A percentile compares a stretch with the other conserved stretches of the same genome.
Conservation (phyloP, 2,797 vertebrate species). For the Ataeniobius toweri region DNA sequence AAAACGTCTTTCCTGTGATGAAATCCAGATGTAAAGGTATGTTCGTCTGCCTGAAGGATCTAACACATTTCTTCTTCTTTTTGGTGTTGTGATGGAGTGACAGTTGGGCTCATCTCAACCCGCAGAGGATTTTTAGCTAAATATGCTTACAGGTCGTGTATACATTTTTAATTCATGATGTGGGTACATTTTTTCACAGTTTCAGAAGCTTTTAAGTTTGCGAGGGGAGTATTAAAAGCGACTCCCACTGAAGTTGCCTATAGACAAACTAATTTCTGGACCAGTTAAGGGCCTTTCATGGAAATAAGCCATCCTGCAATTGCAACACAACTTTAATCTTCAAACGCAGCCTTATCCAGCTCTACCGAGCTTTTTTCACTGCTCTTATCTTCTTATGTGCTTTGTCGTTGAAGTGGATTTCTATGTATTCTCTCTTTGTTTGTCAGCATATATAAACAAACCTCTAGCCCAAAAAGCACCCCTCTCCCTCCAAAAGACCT, state of each 20-base stretch:
- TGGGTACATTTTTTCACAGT: slow-evolving; percentile 41
- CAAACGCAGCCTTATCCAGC: slow-evolving; percentile 66
- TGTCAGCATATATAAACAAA: slow-evolving; percentile 80
- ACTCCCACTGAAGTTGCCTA: slow-evolving; percentile 45
- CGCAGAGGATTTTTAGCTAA: slow-evolving; percentile 57
- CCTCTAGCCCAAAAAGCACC: slow-evolving; percentile 60
- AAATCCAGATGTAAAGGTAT: slow-evolving; percentile 77
- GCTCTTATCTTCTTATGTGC: slow-evolving; percentile 61
- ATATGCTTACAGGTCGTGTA: slow-evolving; percentile 55
- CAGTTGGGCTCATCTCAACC: slow-evolving; percentile 61
- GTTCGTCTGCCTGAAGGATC: slow-evolving; percentile 73
- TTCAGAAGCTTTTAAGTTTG: slow-evolving; percentile 48
- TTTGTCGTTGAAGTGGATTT: slow-evolving; percentile 53
- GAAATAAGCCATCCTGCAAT: slow-evolving; percentile 55
- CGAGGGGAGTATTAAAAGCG: slow-evolving; percentile 33
- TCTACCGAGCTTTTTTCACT: slow-evolving; percentile 45
- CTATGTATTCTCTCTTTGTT: slow-evolving; percentile 70
- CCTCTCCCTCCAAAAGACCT: slow-evolving; percentile 53
- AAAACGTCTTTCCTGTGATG: slow-evolving; percentile 70
- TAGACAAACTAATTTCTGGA: slow-evolving; percentile 64
- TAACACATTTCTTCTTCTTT: slow-evolving; percentile 59
- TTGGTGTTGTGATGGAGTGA: slow-evolving; percentile 60
- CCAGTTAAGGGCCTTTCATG: slow-evolving; percentile 59
- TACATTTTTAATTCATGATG: slow-evolving; percentile 39
- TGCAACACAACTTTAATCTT: slow-evolving; percentile 67